Conservation (phyloP, 1,140 invertebrate genomes). For the Zaprionus ornatus region DNA sequence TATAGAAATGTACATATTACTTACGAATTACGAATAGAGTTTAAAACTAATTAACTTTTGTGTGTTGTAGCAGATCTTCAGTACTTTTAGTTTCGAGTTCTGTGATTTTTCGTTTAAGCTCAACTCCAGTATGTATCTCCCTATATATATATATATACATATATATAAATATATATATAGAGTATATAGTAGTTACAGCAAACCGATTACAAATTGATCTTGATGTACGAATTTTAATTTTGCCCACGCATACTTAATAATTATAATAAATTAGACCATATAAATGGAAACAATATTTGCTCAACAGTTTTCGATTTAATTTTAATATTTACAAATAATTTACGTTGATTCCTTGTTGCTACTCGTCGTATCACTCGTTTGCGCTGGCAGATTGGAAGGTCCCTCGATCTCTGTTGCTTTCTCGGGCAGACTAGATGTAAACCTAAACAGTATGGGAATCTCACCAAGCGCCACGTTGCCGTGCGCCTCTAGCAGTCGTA, state of each 20-base stretch:
- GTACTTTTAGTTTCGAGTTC: constrained; percentile 72
- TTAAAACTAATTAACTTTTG: constrained; percentile 16
- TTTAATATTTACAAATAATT: neutral
- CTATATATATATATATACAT: constrained; percentile 13
- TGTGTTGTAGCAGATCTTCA: constrained; percentile 58
- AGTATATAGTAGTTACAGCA: constrained; percentile 20
- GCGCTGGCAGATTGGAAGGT: constrained; percentile 45
- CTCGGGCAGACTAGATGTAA: constrained; percentile 81
- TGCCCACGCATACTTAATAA: constrained; percentile 48
- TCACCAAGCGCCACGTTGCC: constrained; percentile 89
- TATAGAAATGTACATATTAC: constrained; percentile 42
- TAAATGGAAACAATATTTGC: constrained; percentile 9
- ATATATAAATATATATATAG: constrained; percentile 9
- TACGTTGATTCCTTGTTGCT: constrained; percentile 21
- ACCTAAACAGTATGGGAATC: constrained; percentile 92
- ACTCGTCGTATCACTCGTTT: constrained; percentile 35
- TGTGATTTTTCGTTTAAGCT: constrained; percentile 80
- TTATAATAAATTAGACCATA: constrained; percentile 10
- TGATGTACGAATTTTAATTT: constrained; percentile 49
- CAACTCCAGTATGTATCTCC: constrained; percentile 37
- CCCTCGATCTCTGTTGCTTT: constrained; percentile 64
- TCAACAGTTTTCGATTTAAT: constrained; percentile 61
- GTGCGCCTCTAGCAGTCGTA: constrained; percentile 91
- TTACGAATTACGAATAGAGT: constrained; percentile 33
- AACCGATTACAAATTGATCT: constrained; percentile 35